These are phyloP conservation scores for Siphamia tubifer DNA, from an alignment of 2,113 vertebrate genomes.

Conservation along the genomic window DNA sequence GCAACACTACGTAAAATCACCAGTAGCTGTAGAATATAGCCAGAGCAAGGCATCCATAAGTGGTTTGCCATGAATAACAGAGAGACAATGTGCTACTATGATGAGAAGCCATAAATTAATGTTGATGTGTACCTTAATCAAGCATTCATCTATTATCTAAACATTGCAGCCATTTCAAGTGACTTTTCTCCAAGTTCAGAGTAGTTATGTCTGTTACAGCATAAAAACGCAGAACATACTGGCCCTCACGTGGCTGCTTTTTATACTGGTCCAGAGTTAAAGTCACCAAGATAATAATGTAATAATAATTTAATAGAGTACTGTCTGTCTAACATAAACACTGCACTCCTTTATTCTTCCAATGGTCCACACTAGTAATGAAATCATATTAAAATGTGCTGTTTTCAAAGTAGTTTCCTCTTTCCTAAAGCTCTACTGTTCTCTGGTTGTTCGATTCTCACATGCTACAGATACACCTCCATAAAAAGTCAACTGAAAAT, in stretches of 20 bases:
- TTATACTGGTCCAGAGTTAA: background rate
- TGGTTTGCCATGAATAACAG: too few species aligned
- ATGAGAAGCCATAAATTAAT: too few species aligned
- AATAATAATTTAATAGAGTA: background rate
- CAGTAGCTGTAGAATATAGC: too few species aligned
- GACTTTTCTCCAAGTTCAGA: background rate
- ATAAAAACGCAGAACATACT: background rate
- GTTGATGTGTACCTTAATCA: too few species aligned
- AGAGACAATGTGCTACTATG: too few species aligned
- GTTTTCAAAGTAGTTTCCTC: background rate
- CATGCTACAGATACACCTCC: background rate
- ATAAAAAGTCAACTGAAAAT: background rate
- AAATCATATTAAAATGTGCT: slow-evolving; percentile 14
- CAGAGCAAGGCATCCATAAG: too few species aligned
- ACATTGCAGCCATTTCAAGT: too few species aligned
- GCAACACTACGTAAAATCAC: too few species aligned
- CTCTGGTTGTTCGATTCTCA: background rate
- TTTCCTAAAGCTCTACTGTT: background rate
- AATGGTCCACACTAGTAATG: background rate
- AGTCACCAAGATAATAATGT: background rate
- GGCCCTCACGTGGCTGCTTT: background rate
- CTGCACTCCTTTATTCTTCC: background rate
- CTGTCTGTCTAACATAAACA: background rate
- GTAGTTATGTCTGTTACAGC: background rate
- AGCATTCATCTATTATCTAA: too few species aligned